Percentiles rank a stretch among this genome's conserved stretches.
Evolutionary conservation across 2,797 vertebrate species (phyloP).

Genomic region (Aulostomus chinensis): DNA sequence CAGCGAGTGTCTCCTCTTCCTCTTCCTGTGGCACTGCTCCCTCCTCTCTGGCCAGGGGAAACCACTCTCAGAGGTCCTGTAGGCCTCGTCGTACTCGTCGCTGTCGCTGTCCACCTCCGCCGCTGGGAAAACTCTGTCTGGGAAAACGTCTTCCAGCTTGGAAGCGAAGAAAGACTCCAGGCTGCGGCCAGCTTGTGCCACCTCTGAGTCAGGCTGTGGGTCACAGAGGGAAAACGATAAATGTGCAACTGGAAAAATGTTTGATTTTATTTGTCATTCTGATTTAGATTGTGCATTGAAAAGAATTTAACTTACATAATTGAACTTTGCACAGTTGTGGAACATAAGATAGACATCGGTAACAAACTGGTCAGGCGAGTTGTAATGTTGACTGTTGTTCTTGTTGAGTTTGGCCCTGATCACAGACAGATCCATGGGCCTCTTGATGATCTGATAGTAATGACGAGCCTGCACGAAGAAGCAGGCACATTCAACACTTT

Average conservation of each 20-base stretch:
- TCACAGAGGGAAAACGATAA: too few relatives aligned
- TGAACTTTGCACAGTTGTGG: conserved; percentile 97
- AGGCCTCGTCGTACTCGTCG: conserved; percentile 88
- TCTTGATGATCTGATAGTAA: conserved; percentile 99
- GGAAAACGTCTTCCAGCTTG: conserved; percentile 89
- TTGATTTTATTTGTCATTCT: too few relatives aligned
- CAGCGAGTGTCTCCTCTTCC: conserved; percentile 89
- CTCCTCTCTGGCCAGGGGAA: conserved; percentile 90
- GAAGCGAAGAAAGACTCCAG: conserved; percentile 89
- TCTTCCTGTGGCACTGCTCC: conserved; percentile 91
- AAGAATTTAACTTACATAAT: conserved; percentile 87
- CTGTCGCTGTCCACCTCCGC: conserved; percentile 88
- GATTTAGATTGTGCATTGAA: too few relatives aligned
- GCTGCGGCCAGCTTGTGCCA: conserved; percentile 93
- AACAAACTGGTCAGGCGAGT: conserved; percentile 88
- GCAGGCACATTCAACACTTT: conserved; percentile 3
- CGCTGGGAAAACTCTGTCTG: conserved; percentile 81
- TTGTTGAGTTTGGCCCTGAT: conserved; percentile 89
- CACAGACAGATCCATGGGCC: conserved; percentile 94
- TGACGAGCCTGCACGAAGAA: conserved; percentile 87
- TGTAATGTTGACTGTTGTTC: conserved; percentile 85
- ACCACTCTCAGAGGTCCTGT: conserved; percentile 67
- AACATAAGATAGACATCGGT: conserved; percentile 95
- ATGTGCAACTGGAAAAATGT: too few relatives aligned
- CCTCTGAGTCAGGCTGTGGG: conserved; percentile 93